Conservation (phyloP, 2,113 vertebrate species). For the Tricholaema leucomelas region DNA sequence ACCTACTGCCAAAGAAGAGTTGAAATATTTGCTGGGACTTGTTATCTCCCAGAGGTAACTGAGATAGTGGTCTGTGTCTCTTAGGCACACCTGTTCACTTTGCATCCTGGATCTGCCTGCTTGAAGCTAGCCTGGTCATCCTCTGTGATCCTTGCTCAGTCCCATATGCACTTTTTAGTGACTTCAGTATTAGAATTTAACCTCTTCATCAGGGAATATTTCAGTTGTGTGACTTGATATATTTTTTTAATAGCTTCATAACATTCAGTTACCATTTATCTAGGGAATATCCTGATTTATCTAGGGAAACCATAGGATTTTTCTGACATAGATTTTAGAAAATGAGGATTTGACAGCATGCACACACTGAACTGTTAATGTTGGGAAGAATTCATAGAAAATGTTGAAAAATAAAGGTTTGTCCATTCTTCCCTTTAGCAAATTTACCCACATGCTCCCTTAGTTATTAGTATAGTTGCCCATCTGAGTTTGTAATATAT, state of each 20-base stretch:
- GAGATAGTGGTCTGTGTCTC: background rate
- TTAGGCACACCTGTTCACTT: background rate
- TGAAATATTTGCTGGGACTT: background rate
- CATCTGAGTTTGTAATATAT: background rate
- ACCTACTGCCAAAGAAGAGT: background rate
- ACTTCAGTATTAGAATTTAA: background rate
- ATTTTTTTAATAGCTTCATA: too few relatives aligned
- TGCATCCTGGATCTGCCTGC: background rate
- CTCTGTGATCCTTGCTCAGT: background rate
- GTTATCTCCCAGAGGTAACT: background rate
- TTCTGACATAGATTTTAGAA: background rate
- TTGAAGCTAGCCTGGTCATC: background rate
- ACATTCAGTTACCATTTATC: too few relatives aligned
- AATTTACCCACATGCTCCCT: background rate
- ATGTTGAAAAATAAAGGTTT: background rate
- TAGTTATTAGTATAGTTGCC: conserved; percentile 5
- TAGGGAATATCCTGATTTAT: too few relatives aligned
- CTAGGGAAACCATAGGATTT: background rate
- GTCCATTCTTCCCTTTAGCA: background rate
- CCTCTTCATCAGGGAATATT: background rate
- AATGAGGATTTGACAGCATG: background rate
- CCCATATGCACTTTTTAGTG: background rate
- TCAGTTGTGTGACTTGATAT: too few relatives aligned
- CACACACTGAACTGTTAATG: background rate
- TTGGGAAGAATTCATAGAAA: background rate